A percentile compares a stretch with the other conserved stretches of the same genome.
Conservation (phyloP, 1,140 invertebrate species). For the Rhagoletis pomonella region DNA sequence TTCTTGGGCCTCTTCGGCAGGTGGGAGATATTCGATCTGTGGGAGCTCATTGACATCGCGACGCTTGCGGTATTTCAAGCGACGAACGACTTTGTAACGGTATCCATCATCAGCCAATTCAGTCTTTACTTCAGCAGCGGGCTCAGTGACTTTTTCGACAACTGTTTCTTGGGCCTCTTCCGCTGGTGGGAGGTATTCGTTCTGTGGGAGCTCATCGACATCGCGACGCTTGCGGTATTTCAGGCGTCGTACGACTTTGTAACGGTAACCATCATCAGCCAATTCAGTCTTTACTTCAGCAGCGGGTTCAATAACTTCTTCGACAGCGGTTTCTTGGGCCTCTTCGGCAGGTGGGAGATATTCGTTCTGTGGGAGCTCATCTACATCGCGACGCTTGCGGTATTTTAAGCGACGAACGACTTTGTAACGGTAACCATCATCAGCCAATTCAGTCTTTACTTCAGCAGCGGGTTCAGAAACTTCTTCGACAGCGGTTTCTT, state of each 20-base stretch:
- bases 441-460: slow-evolving; percentile 60
- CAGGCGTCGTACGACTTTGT: slow-evolving; percentile 61
- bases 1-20: slow-evolving; percentile 45
- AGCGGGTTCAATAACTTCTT: slow-evolving; percentile 50
- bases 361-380: slow-evolving; percentile 59
- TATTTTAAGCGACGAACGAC: slow-evolving; percentile 65
- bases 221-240: slow-evolving; percentile 62
- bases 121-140: slow-evolving; percentile 58
- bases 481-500: slow-evolving; percentile 49
- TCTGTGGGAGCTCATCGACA: slow-evolving; percentile 62
- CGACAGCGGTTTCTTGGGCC: slow-evolving; percentile 57
- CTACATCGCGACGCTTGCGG: slow-evolving; percentile 66
- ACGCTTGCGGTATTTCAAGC: slow-evolving; percentile 60
- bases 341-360: slow-evolving; percentile 63
- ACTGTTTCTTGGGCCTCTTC: slow-evolving; percentile 40
- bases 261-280: slow-evolving; percentile 61
- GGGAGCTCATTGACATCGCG: slow-evolving; percentile 63
- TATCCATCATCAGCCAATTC: slow-evolving; percentile 61
- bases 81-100: slow-evolving; percentile 61
- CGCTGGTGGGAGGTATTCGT: slow-evolving; percentile 61
- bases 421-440: slow-evolving; percentile 71
- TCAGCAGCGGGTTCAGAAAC: slow-evolving; percentile 11
- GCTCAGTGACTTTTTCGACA: slow-evolving; percentile 56
- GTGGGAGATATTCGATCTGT: slow-evolving; percentile 63
- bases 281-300: slow-evolving; percentile 60